Evolutionary conservation across 1,140 invertebrate species (phyloP).

Genomic region (Varroa destructor): DNA sequence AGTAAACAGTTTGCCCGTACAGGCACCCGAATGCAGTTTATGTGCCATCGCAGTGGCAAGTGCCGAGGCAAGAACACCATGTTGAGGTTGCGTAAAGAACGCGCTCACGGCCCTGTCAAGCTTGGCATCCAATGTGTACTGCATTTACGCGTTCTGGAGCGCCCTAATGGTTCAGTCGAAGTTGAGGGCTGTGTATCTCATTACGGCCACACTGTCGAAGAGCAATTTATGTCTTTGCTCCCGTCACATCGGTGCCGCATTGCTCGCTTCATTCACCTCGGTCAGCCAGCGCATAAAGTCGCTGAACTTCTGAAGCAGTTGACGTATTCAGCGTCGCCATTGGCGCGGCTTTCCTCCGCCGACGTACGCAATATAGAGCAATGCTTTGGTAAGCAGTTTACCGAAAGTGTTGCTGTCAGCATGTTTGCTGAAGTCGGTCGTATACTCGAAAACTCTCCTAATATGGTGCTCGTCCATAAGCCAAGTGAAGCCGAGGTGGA

Average conservation of each 20-base stretch:
- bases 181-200: slow-evolving; percentile 18
- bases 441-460: slow-evolving; percentile 1
- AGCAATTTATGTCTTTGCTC: slow-evolving; percentile 22
- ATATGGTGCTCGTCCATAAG: slow-evolving; percentile 20
- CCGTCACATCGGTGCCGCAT: slow-evolving; percentile 13
- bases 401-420: background rate
- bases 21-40: slow-evolving; percentile 19
- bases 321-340: background rate
- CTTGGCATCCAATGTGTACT: slow-evolving; percentile 16
- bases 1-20: slow-evolving; percentile 7
- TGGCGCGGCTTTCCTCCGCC: background rate
- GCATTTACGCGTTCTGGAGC: slow-evolving; percentile 14
- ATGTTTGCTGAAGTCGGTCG: slow-evolving; percentile 4
- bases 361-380: slow-evolving; percentile 20
- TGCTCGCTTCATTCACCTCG: slow-evolving; percentile 17
- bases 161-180: slow-evolving; percentile 7
- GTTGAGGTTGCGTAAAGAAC: slow-evolving; percentile 1
- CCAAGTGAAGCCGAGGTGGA: slow-evolving; percentile 2
- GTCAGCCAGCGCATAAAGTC: slow-evolving; percentile 14
- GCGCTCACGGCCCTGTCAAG: slow-evolving; percentile 19
- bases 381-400: slow-evolving; percentile 24
- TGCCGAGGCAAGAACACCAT: slow-evolving; percentile 15
- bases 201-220: slow-evolving; percentile 1
- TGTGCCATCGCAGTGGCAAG: slow-evolving; percentile 23
- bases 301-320: slow-evolving; percentile 18